Evolutionary conservation across 2,113 vertebrate genomes (phyloP).

Genomic region (Cyprinodon brontotheroides): DNA sequence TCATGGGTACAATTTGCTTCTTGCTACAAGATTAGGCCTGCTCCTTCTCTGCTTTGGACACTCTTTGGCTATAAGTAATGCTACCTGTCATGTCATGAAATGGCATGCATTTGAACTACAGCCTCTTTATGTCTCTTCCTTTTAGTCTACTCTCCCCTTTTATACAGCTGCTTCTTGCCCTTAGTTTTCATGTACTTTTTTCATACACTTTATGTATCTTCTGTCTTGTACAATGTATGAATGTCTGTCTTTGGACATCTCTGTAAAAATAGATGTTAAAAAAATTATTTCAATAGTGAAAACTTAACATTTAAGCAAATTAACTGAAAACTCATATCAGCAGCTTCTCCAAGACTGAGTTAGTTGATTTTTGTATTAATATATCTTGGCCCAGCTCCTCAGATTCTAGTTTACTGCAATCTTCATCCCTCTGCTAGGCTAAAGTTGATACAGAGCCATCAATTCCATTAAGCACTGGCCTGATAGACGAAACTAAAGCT

Average conservation of each 20-base stretch:
- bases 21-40: slow-evolving; percentile 29
- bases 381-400: slow-evolving; percentile 61
- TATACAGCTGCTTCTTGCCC: not conserved
- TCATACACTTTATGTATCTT: slow-evolving; percentile 9
- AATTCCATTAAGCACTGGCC: slow-evolving; percentile 75
- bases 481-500: slow-evolving; percentile 67
- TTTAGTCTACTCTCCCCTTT: not conserved
- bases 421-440: slow-evolving; percentile 37
- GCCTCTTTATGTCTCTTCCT: slow-evolving; percentile 2
- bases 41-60: slow-evolving; percentile 44
- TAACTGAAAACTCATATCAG: slow-evolving; percentile 45
- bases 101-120: slow-evolving; percentile 52
- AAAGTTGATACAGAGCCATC: slow-evolving; percentile 77
- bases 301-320: slow-evolving; percentile 33
- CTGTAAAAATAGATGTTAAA: slow-evolving; percentile 19
- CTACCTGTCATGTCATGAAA: slow-evolving; percentile 28
- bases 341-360: slow-evolving; percentile 21
- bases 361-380: slow-evolving; percentile 33
- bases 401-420: slow-evolving; percentile 32
- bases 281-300: slow-evolving; percentile 10
- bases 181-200: slow-evolving; percentile 11
- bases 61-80: slow-evolving; percentile 28
- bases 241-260: slow-evolving; percentile 8
- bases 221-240: slow-evolving; percentile 1
- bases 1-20: slow-evolving; percentile 53